Percentiles rank a stretch among this genome's conserved stretches.
Evolutionary conservation across 2,113 vertebrate genomes (phyloP).

Genomic region (Eudorcas thomsonii): DNA sequence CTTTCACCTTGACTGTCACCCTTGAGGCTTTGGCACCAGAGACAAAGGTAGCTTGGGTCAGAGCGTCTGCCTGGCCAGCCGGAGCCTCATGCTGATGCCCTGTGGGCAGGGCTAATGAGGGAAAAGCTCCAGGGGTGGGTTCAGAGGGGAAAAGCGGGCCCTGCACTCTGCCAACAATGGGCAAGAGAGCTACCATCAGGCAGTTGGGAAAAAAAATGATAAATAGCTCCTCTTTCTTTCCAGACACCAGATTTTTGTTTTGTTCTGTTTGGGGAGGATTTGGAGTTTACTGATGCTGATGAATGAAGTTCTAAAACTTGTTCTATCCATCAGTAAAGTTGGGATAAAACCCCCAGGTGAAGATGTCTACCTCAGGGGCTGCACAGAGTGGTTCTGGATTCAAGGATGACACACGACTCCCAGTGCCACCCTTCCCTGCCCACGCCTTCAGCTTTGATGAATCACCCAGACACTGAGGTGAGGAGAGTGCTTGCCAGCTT

Average conservation of each 20-base stretch:
- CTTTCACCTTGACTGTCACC: not conserved
- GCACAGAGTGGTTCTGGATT: rapidly evolving
- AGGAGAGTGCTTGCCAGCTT: not conserved
- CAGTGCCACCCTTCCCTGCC: not conserved
- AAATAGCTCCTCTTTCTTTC: not conserved
- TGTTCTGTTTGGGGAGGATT: not conserved
- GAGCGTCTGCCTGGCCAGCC: not conserved
- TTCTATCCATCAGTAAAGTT: not conserved
- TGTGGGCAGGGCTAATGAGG: not conserved
- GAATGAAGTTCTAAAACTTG: not conserved
- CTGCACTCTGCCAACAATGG: not conserved
- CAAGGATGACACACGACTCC: not conserved
- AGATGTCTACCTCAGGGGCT: not conserved
- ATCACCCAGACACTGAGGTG: constrained; percentile 9
- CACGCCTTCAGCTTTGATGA: constrained; percentile 20
- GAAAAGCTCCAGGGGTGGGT: not conserved
- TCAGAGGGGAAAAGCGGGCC: not conserved
- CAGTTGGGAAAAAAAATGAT: rapidly evolving
- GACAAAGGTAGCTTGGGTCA: not conserved
- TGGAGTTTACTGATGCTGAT: not conserved
- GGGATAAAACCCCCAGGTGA: not conserved
- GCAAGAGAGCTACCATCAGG: not conserved
- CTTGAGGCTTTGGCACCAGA: not conserved
- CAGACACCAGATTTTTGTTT: not conserved
- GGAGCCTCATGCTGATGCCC: not conserved